Evolutionary conservation across 2,888 invertebrate species (phyloP), one percentile per base, ranked within the genome.

Genomic region (Pedicia rivosa): DNA sequence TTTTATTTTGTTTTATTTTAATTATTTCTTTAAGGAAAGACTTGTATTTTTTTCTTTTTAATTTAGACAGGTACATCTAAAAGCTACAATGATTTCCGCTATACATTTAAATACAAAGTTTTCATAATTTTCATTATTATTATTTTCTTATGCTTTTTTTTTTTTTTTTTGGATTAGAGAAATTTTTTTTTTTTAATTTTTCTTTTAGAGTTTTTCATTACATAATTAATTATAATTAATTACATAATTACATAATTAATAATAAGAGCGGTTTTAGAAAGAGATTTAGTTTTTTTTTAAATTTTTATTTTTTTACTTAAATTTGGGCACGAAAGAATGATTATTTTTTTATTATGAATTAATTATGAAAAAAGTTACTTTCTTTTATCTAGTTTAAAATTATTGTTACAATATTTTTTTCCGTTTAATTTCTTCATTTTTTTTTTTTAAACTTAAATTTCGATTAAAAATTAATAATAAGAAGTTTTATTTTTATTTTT

Each of bases 211-310:
- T 25, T 38, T 24, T 37, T 34, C 5, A 12, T 8, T 37, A 10
- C 19, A 35, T 42, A 28, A 36, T 31, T 34, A 31, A 17, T 41
- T 40, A 37, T 30, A 36, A 40, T 40, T 38, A 44, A 40, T 36
- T 16, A 24, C 14, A 12, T 12, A 24, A 32, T 28, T 29, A 25
- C 10, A 37, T 35, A 38, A 44, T 31, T 41, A 42, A 47, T 46
- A 44, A 47, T 51, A 47, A 45, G 43, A 44, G 35, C 29, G 22
- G 9, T 35, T 38, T 38, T 41, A 35, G 29, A 32, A 36, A 32
- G 26, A 42, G 35, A 41, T 39, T 31, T 26, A 41, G 27, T 41
- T 26, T 25, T 36, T 27, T 35, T 40, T 26, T 35, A n/a, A n/a
- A n/a, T n/a, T 17, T 31, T 29, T 25, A 10, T 14, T 32, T 10